Evolutionary conservation across 2,888 invertebrate genomes (phyloP).

Genomic region (Iselma pallidipennis): DNA sequence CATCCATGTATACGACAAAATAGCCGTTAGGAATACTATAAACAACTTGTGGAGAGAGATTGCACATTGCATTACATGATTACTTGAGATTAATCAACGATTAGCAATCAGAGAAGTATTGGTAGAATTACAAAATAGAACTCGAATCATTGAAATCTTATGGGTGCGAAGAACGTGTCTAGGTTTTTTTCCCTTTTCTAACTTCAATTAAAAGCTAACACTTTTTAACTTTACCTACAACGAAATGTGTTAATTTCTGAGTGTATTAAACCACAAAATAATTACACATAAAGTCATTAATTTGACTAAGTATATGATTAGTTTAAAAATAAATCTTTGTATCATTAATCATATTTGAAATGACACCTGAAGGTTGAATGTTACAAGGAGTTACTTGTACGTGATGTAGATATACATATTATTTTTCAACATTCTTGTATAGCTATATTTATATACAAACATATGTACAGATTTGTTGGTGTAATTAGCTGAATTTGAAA

Average conservation of each 20-base stretch:
- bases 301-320: conserved; percentile 52
- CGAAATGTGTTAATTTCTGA: not conserved
- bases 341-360: conserved; percentile 47
- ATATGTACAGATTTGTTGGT: too few species aligned
- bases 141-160: too few species aligned
- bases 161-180: not conserved
- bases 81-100: not conserved
- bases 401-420: conserved; percentile 22
- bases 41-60: not conserved
- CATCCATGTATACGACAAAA: not conserved
- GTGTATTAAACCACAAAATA: conserved; percentile 30
- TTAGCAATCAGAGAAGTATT: not conserved
- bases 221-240: not conserved
- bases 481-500: too few species aligned
- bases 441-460: too few species aligned
- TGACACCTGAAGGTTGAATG: conserved; percentile 36
- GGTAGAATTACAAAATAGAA: not conserved
- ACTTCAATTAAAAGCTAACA: not conserved
- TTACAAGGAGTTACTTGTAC: conserved; percentile 15
- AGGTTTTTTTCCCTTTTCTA: not conserved
- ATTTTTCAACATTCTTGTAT: not conserved
- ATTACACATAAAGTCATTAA: conserved; percentile 49
- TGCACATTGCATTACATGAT: not conserved
- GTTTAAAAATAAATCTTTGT: conserved; percentile 46
- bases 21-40: not conserved